Conservation (phyloP, 2,888 invertebrate genomes). For the Chaitophorus viminalis region DNA sequence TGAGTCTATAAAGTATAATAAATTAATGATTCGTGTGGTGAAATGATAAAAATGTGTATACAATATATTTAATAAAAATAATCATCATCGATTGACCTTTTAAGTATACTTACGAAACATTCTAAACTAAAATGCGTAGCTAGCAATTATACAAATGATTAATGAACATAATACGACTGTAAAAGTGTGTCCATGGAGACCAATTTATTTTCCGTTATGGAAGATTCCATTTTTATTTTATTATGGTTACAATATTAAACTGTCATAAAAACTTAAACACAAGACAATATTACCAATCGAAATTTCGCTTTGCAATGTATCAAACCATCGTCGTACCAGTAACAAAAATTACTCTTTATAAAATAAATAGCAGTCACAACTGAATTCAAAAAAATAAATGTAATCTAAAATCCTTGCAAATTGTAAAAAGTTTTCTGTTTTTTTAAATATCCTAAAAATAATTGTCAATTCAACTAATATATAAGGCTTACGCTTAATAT, state of each 20-base stretch:
- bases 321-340: conserved; percentile 22
- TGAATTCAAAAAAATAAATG: neutral
- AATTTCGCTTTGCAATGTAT: neutral
- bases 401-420: neutral
- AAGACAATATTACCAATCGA: neutral
- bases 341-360: neutral
- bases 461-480: too few relatives aligned
- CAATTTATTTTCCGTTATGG: neutral
- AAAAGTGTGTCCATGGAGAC: neutral
- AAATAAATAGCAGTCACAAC: neutral
- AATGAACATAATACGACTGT: neutral
- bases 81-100: neutral
- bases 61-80: neutral
- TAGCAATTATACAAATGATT: neutral
- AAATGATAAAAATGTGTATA: neutral
- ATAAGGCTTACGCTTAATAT: too few relatives aligned
- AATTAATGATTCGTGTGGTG: too few relatives aligned
- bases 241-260: neutral
- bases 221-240: neutral
- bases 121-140: neutral
- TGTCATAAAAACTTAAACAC: neutral
- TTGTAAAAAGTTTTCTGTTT: neutral
- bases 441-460: neutral
- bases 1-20: too few relatives aligned
- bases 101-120: neutral